These are phyloP conservation scores for Gasteruption jaculator DNA, from an alignment of 2,888 invertebrate genomes.

Conservation along the genomic window DNA sequence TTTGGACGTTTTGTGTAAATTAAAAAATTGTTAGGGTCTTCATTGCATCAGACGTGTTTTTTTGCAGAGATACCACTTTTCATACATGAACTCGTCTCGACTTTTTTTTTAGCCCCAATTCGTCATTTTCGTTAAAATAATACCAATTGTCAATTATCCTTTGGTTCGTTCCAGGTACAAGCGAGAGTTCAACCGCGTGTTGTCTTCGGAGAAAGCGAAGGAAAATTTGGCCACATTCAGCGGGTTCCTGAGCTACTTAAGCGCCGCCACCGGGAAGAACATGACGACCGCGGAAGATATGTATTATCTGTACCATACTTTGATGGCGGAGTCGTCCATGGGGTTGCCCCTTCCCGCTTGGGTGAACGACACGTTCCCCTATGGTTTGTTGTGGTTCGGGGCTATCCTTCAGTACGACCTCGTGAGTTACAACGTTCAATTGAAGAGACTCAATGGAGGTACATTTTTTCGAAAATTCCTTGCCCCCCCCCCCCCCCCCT, in stretches of 20 bases:
- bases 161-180: too few species aligned
- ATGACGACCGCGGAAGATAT: constrained; percentile 21
- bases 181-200: constrained; percentile 15
- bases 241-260: constrained; percentile 7
- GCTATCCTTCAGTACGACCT: constrained; percentile 54
- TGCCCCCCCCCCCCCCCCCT: too few species aligned
- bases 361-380: constrained; percentile 51
- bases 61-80: too few species aligned
- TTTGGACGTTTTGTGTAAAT: too few species aligned
- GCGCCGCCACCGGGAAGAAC: constrained; percentile 19
- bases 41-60: too few species aligned
- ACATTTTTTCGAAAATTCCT: constrained; percentile 1
- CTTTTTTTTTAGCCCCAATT: too few species aligned
- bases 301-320: constrained; percentile 30
- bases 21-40: too few species aligned
- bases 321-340: constrained; percentile 52
- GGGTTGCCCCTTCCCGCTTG: constrained; percentile 57
- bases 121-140: too few species aligned
- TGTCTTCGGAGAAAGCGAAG: constrained; percentile 7
- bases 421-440: constrained; percentile 54
- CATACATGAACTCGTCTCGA: too few species aligned
- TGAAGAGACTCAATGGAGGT: constrained; percentile 56
- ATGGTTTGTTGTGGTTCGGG: constrained; percentile 54
- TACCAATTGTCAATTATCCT: too few species aligned
- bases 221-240: constrained; percentile 4